Percentiles rank a stretch among this genome's conserved stretches.
phyloP scores from a whole-genome alignment of 2,797 vertebrate genomes.

The Mormyrops attenuatus region DNA sequence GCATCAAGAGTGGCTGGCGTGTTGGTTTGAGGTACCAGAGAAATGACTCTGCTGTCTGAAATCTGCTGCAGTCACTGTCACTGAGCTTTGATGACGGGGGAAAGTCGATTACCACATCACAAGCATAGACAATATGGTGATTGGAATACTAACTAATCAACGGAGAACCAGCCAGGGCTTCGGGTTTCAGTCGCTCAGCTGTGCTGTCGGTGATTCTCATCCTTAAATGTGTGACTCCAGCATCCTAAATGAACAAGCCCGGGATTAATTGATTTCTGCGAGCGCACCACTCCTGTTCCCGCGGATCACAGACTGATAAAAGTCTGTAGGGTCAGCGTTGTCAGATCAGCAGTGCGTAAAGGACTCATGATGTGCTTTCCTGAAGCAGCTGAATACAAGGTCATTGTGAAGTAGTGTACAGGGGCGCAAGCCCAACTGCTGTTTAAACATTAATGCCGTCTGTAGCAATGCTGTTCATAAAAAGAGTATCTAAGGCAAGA shows the following conservation, averaged over 20 bases:
- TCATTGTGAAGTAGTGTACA: slow-evolving; percentile 14
- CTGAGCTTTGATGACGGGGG: background rate
- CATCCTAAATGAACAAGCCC: background rate
- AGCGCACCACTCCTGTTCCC: background rate
- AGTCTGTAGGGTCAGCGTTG: slow-evolving; percentile 36
- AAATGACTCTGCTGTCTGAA: background rate
- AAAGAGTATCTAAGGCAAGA: slow-evolving; percentile 36
- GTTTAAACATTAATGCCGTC: slow-evolving; percentile 58
- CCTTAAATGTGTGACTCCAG: background rate
- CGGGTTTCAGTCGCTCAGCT: background rate
- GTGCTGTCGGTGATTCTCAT: background rate
- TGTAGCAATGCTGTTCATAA: slow-evolving; percentile 32
- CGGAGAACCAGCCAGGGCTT: background rate
- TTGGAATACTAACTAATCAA: background rate
- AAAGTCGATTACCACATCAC: background rate
- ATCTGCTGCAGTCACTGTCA: background rate
- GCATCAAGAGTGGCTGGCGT: background rate
- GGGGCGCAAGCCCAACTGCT: slow-evolving; percentile 40
- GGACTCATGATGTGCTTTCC: slow-evolving; percentile 45
- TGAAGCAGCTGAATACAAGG: slow-evolving; percentile 32
- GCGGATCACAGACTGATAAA: slow-evolving; percentile 38
- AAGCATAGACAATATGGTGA: background rate
- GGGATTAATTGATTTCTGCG: background rate
- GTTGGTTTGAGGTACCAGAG: background rate
- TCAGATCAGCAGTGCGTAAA: slow-evolving; percentile 4